These are phyloP conservation scores for Rhadina sibilatrix DNA, from an alignment of 2,113 vertebrate species.

Conservation along the genomic window DNA sequence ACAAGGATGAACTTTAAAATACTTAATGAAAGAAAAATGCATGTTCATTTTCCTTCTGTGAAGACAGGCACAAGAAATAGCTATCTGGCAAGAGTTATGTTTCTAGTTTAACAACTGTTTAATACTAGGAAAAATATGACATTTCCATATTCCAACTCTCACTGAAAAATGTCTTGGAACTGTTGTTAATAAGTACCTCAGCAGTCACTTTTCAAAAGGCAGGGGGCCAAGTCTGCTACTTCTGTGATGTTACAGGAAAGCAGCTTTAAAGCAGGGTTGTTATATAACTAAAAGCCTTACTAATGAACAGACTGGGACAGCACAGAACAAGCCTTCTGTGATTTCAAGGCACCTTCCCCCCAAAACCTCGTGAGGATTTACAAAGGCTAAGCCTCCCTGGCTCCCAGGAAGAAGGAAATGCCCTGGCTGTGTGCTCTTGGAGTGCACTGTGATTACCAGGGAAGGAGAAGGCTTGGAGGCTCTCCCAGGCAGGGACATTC, in stretches of 20 bases:
- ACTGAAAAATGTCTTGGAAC: constrained; percentile 10
- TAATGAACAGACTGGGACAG: neutral
- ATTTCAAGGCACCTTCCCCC: neutral
- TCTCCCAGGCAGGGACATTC: neutral
- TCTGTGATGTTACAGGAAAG: constrained; percentile 1
- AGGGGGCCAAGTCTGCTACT: neutral
- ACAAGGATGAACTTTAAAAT: constrained; percentile 31
- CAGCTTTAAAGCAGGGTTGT: neutral
- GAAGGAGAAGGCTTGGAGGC: neutral
- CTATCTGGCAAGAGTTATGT: constrained; percentile 9
- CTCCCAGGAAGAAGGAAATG: neutral
- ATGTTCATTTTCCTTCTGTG: neutral
- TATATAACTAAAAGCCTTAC: neutral
- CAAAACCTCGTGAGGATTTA: neutral
- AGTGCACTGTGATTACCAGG: neutral
- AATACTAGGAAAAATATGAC: constrained; percentile 44
- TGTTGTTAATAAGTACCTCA: constrained; percentile 19
- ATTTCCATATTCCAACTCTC: constrained; percentile 24
- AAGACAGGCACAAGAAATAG: constrained; percentile 9
- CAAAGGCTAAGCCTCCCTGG: neutral
- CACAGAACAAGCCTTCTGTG: neutral
- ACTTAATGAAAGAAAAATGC: constrained; percentile 36
- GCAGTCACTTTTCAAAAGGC: constrained; percentile 11
- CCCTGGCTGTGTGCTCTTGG: neutral
- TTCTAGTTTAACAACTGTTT: constrained; percentile 43